These are phyloP conservation scores for Andrena praecox DNA, from an alignment of 2,888 invertebrate species.

Conservation along the genomic window DNA sequence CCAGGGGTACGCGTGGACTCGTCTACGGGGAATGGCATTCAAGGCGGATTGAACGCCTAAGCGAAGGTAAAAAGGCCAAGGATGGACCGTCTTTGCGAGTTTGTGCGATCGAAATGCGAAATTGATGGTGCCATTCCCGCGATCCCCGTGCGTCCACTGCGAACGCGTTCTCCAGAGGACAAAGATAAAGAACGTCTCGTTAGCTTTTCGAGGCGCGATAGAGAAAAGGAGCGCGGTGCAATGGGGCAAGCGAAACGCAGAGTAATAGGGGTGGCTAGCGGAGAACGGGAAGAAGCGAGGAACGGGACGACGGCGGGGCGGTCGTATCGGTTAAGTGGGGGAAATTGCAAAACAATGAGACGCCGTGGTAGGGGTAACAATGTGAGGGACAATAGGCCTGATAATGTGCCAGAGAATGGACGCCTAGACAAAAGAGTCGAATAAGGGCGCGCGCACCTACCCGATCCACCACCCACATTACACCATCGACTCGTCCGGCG, in stretches of 20 bases:
- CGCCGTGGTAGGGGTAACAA: constrained; percentile 82
- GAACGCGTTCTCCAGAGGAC: constrained; percentile 13
- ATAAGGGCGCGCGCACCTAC: constrained; percentile 81
- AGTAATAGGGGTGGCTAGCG: constrained; percentile 52
- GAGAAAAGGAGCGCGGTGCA: constrained; percentile 45
- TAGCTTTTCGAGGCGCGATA: constrained; percentile 34
- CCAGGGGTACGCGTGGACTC: not conserved
- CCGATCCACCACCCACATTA: constrained; percentile 75
- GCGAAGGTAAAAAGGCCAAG: not conserved
- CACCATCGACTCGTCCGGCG: constrained; percentile 73
- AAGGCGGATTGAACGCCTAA: not conserved
- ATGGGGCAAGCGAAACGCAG: constrained; percentile 48
- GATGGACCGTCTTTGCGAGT: not conserved
- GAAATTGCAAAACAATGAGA: constrained; percentile 85
- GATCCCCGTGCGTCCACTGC: not conserved
- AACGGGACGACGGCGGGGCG: constrained; percentile 71
- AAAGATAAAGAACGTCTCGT: constrained; percentile 47
- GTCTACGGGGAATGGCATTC: not conserved
- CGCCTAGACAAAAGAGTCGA: constrained; percentile 85
- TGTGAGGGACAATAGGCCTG: constrained; percentile 85
- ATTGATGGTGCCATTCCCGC: not conserved
- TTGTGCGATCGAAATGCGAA: not conserved
- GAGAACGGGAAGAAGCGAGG: constrained; percentile 56
- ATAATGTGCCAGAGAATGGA: constrained; percentile 85
- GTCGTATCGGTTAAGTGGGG: constrained; percentile 84